A percentile compares a stretch with the other conserved stretches of the same genome.
phyloP scores from a whole-genome alignment of 2,888 invertebrate species.

The Parnassius smintheus region DNA sequence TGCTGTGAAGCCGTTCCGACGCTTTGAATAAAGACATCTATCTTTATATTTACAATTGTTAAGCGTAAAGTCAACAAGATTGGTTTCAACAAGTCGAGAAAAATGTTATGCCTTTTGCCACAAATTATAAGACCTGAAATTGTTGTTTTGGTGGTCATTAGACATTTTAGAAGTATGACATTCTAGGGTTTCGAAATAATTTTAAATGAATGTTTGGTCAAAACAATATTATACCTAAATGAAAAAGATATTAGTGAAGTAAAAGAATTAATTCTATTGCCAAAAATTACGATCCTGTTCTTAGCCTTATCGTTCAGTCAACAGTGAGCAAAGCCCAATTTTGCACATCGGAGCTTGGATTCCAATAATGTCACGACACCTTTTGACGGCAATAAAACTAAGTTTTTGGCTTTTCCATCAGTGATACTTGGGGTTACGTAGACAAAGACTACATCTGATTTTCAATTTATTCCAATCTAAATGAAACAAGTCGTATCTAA shows the following conservation, averaged over 20 bases:
- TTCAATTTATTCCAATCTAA: constrained; percentile 15
- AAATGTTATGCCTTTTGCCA: no score
- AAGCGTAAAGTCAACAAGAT: constrained; percentile 18
- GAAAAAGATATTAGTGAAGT: no score
- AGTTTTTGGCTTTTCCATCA: constrained; percentile 4
- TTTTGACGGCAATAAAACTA: background rate
- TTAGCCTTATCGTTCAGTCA: background rate
- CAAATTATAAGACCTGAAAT: no score
- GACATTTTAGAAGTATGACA: no score
- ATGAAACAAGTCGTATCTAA: constrained; percentile 20
- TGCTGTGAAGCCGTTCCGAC: constrained; percentile 21
- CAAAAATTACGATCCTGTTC: no score
- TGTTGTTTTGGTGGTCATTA: no score
- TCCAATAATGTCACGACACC: background rate
- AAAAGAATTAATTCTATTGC: no score
- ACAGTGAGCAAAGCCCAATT: background rate
- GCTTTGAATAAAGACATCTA: constrained; percentile 23
- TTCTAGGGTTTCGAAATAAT: no score
- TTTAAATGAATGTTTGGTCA: no score
- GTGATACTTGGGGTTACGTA: background rate
- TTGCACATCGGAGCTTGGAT: no score
- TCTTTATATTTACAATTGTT: constrained; percentile 18
- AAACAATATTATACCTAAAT: no score
- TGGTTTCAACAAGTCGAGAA: constrained; percentile 11
- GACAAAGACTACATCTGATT: constrained; percentile 20